Evolutionary conservation across 2,113 vertebrate species (phyloP), one percentile per base, ranked within the genome.

Genomic region (Corapipo altera): DNA sequence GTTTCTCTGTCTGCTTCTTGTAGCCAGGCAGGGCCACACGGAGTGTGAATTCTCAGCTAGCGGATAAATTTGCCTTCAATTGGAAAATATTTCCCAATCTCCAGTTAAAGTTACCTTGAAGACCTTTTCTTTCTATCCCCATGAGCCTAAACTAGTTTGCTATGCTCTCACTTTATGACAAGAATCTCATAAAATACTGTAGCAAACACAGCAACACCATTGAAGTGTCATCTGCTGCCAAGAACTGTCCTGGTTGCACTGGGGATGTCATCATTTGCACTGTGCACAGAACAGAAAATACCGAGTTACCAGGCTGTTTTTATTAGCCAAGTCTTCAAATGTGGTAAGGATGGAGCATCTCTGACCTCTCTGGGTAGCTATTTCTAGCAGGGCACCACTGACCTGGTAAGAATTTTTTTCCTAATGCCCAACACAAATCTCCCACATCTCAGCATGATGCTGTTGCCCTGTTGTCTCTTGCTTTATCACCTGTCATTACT

Each of bases 221-320:
- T 67, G 41, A 61, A 82, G 55, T n/a, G 28, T 51, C 15, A 44
- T 33, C 28, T 61, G 33, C 35, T 91, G 46, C 32, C 65, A 66
- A 39, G n/a, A 82, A 20, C 41, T 72, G 43, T 48, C n/a, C 33
- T 71, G 64, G 15, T 33, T 70, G 39, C 57, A 15, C 23, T 66
- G 46, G 37, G 64, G 16, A 22, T 26, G 30, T 51, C 44, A 49
- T 12, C 8, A 18, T 66, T 80, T 51, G 24, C 33, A 69, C 15
- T 76, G 27, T 51, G 23, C 41, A 39, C 17, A 70, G 51, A 65
- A n/a, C 20, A 61, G 33, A 37, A 73, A 70, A 59, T 15, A 83
- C 0, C 0, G 1, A 70, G 15, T 58, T 76, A 33, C 15, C 8
- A 43, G 37, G 52, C 26, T 48, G 49, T 0, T 37, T 23, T 86